Evolutionary conservation across 2,113 vertebrate genomes (phyloP).

Genomic region (Taxidea taxus): DNA sequence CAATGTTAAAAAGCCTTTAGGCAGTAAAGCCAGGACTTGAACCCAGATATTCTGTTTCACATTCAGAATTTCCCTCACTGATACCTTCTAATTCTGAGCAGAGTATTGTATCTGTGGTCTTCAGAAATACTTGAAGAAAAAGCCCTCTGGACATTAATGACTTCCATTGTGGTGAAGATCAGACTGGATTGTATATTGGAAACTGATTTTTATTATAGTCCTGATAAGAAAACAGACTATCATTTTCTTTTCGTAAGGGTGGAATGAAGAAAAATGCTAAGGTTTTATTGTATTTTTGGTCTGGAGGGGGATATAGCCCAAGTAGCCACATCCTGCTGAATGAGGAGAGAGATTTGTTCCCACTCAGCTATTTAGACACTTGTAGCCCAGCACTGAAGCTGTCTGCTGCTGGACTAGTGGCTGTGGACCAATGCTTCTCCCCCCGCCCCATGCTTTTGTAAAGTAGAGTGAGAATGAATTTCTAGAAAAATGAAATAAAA

Average conservation of each 20-base stretch:
- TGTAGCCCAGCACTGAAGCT: background rate
- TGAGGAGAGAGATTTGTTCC: background rate
- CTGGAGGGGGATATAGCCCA: background rate
- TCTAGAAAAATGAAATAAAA: background rate
- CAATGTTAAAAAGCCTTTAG: background rate
- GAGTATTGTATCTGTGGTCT: background rate
- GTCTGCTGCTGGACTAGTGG: background rate
- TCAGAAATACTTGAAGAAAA: background rate
- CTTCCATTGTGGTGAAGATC: background rate
- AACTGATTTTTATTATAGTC: slow-evolving; percentile 1
- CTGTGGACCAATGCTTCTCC: background rate
- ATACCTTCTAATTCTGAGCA: background rate
- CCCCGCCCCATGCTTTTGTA: background rate
- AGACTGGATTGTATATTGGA: background rate
- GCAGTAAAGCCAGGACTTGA: background rate
- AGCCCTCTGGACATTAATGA: background rate
- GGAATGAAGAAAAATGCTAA: background rate
- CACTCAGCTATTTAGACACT: background rate
- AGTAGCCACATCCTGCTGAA: background rate
- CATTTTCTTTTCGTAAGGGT: background rate
- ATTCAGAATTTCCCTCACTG: background rate
- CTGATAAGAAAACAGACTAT: background rate
- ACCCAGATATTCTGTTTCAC: background rate
- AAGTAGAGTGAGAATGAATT: background rate
- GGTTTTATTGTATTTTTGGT: background rate